phyloP scores from a whole-genome alignment of 2,113 vertebrate genomes.

The Thomomys bottae region DNA sequence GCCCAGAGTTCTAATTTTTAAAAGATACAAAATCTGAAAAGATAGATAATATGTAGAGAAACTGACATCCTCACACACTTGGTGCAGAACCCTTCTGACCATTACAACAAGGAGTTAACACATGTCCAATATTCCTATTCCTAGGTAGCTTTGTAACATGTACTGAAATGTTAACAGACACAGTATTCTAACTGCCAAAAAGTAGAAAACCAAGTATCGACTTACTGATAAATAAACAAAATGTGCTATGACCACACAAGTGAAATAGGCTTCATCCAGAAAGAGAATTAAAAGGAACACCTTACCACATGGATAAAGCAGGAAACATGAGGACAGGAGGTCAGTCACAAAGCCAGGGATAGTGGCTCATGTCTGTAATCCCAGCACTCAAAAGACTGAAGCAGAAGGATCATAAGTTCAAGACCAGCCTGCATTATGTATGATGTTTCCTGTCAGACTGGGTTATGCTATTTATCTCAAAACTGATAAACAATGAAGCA shows the following conservation, averaged over 20 bases:
- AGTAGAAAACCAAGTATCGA: neutral
- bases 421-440: too few species aligned
- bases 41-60: neutral
- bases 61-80: neutral
- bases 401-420: too few species aligned
- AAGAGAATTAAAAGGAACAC: neutral
- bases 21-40: neutral
- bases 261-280: neutral
- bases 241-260: too few species aligned
- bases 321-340: neutral
- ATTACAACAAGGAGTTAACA: neutral
- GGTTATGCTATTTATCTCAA: too few species aligned
- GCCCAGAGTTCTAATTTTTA: too few species aligned
- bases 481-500: too few species aligned
- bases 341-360: too few species aligned
- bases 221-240: neutral
- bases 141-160: neutral
- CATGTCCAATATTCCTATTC: neutral
- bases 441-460: too few species aligned
- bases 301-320: neutral
- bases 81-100: neutral
- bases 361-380: too few species aligned
- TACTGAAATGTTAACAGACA: neutral
- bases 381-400: too few species aligned
- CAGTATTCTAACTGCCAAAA: neutral